Evolutionary conservation across 2,888 invertebrate species (phyloP), one percentile per base, ranked within the genome.

Genomic region (Pristionchus maxplancki): DNA sequence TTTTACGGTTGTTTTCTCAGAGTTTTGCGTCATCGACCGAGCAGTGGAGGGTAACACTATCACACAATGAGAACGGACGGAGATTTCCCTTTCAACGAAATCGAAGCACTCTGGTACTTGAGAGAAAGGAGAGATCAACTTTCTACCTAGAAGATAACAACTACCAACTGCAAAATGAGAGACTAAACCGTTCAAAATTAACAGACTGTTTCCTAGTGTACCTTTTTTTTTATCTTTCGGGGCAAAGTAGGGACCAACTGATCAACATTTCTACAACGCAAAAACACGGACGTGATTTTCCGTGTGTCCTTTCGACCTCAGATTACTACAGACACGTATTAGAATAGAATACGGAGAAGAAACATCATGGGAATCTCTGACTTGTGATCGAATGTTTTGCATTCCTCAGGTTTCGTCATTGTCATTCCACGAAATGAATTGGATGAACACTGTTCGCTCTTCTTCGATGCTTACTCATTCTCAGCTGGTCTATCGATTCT

Each of bases 71-170:
- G 28, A 64, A 64, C 64, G 64, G 24, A 58, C 24, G 53, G 53
- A 58, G 53, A 64, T 64, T 31, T 64, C 64, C 28, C 64, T 28
- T 64, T 64, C 64, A 31, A 64, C 64, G 64, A 64, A 64, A 64
- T 64, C 28, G 13, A 58, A 58, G 58, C n/a, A 58, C 58, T 58
- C 58, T 58, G 3, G 58, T 24, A n/a, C 20, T n/a, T 2, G 24
- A 58, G 58, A 58, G 58, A 58, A 24, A 24, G 24, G 20, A 58
- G 24, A 58, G n/a, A 58, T 24, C 24, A 58, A 20, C n/a, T 4
- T n/a, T n/a, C 20, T 24, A 64, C 64, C 53, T 24, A 58, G 53
- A 64, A 64, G 50, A 20, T 3, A 50, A 50, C 50, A 50, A 50
- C 50, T 17, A 24, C 20, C 28, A 28, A 64, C 17, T 28, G 15